Base-by-base conservation (phyloP, 2,888 invertebrate genomes). In the Andrena fulva region DNA sequence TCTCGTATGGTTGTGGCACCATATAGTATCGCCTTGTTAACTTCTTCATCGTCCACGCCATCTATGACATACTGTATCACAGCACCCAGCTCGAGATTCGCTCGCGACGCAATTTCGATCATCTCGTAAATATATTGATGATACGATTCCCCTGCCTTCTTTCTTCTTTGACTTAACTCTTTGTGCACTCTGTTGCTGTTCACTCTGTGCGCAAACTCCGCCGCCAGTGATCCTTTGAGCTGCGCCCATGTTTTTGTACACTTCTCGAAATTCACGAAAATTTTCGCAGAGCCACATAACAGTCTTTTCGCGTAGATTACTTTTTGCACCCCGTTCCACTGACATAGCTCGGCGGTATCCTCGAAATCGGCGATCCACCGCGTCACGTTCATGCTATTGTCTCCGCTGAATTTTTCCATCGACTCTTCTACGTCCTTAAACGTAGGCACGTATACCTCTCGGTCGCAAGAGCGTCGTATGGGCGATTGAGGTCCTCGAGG, bases 61-160 rank as follows among this genome's bases (percentile, higher is more conserved):
- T 82, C 80, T 29, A 82, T 82, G n/a, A 83, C 68, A 33, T 83
- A 83, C 27, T 74, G 72, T 12, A 83, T 80, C 4, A 83, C 60
- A n/a, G 68, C 66, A 8, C 52, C 64, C 10, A 70, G 60, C 16
- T 83, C 80, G n/a, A 85, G 42, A 8, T 78, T 8, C 10, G 68
- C 77, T 27, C 69, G 72, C 8, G 80, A 33, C 20, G 70, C 78
- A 24, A 64, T 64, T 2, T 33, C 27, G 7, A 35, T 64, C 56
- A 54, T 64, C n/a, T 8, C 60, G 31, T 60, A 60, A 31, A 60
- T 60, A 31, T 60, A 60, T 31, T 31, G 31, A n/a, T 33, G 60
- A 8, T 33, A 60, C 31, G 60, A 60, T 60, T 60, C n/a, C 0
- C n/a, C n/a, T 31, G 31, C 7, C n/a, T 31, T 60, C n/a, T 60